These are phyloP conservation scores for Agrochola macilenta DNA, from an alignment of 2,888 invertebrate genomes.

Conservation along the genomic window DNA sequence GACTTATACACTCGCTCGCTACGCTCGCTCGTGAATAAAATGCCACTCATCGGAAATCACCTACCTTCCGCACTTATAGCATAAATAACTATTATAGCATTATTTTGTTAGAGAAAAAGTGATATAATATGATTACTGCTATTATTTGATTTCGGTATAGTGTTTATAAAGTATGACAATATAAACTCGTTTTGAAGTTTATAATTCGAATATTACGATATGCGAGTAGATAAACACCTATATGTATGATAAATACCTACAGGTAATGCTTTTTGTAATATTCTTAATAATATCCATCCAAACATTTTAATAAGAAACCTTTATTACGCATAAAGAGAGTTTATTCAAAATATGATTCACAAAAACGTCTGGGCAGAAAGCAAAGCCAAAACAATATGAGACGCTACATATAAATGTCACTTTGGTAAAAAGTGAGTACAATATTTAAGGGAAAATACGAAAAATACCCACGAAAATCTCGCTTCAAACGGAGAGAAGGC, in stretches of 20 bases:
- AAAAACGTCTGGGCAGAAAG: conserved; percentile 42
- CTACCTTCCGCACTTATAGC: too few relatives aligned
- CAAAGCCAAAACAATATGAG: conserved; percentile 63
- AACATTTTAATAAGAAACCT: conserved; percentile 51
- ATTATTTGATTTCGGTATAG: too few relatives aligned
- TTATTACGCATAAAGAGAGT: conserved; percentile 37
- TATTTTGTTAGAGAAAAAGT: too few relatives aligned
- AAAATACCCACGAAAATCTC: conserved; percentile 76
- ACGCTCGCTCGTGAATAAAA: too few relatives aligned
- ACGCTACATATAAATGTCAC: conserved; percentile 69
- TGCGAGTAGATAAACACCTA: too few relatives aligned
- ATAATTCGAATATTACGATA: too few relatives aligned
- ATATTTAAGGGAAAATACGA: conserved; percentile 78
- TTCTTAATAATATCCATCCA: background rate
- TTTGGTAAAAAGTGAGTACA: conserved; percentile 69
- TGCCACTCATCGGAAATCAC: too few relatives aligned
- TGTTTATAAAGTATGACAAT: too few relatives aligned
- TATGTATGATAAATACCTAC: background rate
- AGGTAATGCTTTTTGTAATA: background rate
- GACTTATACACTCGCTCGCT: too few relatives aligned
- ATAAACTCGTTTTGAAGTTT: too few relatives aligned
- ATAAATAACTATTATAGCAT: too few relatives aligned
- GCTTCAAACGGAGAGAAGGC: conserved; percentile 77
- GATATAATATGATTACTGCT: too few relatives aligned
- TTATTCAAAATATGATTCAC: conserved; percentile 51